phyloP scores from a whole-genome alignment of 2,797 vertebrate species.

The Melanotaenia boesemani region DNA sequence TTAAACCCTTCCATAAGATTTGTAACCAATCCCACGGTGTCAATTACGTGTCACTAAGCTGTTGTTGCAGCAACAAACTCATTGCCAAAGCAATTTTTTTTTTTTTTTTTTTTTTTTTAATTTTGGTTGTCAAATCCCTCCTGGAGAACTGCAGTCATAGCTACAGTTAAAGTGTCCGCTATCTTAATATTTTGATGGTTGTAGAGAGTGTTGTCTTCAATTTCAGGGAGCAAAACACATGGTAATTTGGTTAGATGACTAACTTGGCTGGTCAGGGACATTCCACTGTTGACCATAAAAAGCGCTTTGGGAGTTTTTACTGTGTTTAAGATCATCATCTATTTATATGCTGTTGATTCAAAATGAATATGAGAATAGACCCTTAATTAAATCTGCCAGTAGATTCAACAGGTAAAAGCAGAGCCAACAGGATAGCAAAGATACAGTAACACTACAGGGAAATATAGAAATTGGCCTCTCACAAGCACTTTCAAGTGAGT shows the following conservation, averaged over 20 bases:
- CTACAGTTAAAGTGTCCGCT: not conserved
- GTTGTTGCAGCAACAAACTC: too few species aligned
- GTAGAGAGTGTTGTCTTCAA: conserved; percentile 8
- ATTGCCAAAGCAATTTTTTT: too few species aligned
- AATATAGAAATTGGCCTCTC: conserved; percentile 22
- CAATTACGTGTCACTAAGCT: too few species aligned
- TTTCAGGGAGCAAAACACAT: conserved; percentile 9
- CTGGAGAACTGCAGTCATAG: too few species aligned
- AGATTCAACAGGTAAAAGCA: conserved; percentile 4
- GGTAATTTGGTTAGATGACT: conserved; percentile 29
- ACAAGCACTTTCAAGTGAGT: conserved; percentile 38
- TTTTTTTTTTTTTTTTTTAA: too few species aligned
- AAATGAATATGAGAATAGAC: not conserved
- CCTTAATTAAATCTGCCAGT: conserved; percentile 17
- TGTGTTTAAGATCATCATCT: conserved; percentile 20
- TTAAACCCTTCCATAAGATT: not conserved
- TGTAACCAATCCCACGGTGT: not conserved
- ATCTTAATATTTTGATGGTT: not conserved
- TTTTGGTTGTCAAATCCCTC: too few species aligned
- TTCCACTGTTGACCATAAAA: conserved; percentile 32
- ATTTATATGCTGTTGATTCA: not conserved
- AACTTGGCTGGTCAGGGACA: conserved; percentile 19
- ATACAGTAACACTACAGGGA: not conserved
- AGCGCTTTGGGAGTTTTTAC: conserved; percentile 20
- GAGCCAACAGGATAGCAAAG: conserved; percentile 24